Evolutionary conservation across 1,140 invertebrate species (phyloP), one percentile per base, ranked within the genome.

Genomic region (Drosophila yakuba): DNA sequence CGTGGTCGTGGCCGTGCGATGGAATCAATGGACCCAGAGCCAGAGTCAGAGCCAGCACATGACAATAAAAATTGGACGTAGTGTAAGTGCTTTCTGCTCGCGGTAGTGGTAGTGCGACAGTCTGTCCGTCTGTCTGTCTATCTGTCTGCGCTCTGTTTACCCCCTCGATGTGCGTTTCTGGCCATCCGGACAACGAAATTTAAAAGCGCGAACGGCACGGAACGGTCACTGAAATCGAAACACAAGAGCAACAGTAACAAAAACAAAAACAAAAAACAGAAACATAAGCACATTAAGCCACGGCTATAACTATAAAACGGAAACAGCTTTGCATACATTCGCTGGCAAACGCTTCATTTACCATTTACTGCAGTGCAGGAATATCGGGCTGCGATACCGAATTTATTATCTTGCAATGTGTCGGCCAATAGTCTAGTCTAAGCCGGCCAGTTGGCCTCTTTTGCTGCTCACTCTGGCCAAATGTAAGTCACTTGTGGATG

Each of bases 31-130:
- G 74, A 77, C 63, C 74, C 74, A 20, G 20, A 20, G 20, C 20
- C 20, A 20, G 20, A 20, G 20, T 20, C 20, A 20, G 20, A 20
- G 20, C 20, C 20, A 74, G 60, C 73, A 77, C 63, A 77, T 59
- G 74, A 52, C 74, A 60, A 77, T 77, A 77, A 77, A 77, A 77
- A 75, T 50, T 68, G 74, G 76, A 73, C 52, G 14, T 48, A 41
- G 64, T 57, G 20, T 71, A 64, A 63, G 48, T 39, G 28, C 52
- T 35, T 15, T 48, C 25, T 20, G 43, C 4, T 45, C 43, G 43
- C 17, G 41, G 39, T 44, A 7, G 43, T 32, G 41, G 39, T 50
- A 32, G 47, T 48, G 47, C 23, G 23, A 48, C 47, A 28, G 45
- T 12, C 20, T 44, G 15, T 41, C 59, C 14, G 45, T n/a, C 36